Conservation (phyloP, 1,140 invertebrate genomes). For the Homalodisca vitripennis region DNA sequence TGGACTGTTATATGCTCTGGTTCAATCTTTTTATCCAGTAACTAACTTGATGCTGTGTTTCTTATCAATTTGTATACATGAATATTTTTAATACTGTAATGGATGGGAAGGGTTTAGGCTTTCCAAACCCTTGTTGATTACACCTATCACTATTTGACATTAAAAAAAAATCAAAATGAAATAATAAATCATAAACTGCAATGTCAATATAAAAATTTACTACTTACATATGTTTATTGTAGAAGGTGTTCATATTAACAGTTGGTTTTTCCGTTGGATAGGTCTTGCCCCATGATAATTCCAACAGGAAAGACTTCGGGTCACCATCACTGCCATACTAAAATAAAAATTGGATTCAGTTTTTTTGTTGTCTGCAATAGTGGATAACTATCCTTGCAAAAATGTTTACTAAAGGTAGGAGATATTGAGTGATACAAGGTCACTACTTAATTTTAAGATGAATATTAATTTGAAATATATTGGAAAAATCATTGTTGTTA, state of each 20-base stretch:
- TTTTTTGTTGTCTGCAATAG: too few species aligned
- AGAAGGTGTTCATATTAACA: slow-evolving; percentile 89
- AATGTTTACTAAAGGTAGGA: slow-evolving; percentile 79
- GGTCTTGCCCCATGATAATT: slow-evolving; percentile 79
- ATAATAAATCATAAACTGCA: background rate
- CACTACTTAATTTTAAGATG: too few species aligned
- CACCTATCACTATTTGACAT: background rate
- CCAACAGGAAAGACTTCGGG: slow-evolving; percentile 79
- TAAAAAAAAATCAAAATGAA: slow-evolving; percentile 2
- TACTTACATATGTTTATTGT: slow-evolving; percentile 90
- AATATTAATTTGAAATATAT: too few species aligned
- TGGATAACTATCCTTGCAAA: slow-evolving; percentile 72
- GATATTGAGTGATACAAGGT: too few species aligned
- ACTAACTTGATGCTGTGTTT: background rate
- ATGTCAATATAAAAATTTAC: background rate
- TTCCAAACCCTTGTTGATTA: background rate
- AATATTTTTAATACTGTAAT: background rate
- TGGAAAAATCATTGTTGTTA: too few species aligned
- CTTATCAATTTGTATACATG: background rate
- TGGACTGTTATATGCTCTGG: too few species aligned
- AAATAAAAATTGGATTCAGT: too few species aligned
- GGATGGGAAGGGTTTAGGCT: background rate
- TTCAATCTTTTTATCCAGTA: too few species aligned
- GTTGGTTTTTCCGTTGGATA: slow-evolving; percentile 82
- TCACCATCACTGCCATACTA: slow-evolving; percentile 83